A percentile compares a stretch with the other conserved stretches of the same genome.
These are phyloP conservation scores for Fragum whitleyi DNA, from an alignment of 2,888 invertebrate genomes.

Conservation along the genomic window DNA sequence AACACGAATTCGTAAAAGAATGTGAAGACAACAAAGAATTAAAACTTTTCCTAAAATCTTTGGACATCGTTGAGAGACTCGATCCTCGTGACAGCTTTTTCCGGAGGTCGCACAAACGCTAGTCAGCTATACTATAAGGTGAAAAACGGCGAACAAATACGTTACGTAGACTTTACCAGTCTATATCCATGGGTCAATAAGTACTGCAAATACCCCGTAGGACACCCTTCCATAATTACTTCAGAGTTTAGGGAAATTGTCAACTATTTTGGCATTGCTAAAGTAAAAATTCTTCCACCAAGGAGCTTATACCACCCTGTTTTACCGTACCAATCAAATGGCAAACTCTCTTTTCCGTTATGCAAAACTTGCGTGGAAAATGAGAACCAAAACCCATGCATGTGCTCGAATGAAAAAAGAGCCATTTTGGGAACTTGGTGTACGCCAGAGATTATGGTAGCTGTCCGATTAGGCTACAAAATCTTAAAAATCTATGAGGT, in stretches of 20 bases:
- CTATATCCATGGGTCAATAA: no score
- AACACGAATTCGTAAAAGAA: constrained; percentile 35
- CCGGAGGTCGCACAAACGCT: no score
- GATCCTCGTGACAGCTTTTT: constrained; percentile 71
- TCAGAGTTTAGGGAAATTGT: constrained; percentile 54
- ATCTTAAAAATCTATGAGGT: constrained; percentile 79
- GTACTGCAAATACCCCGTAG: no score
- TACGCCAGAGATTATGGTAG: constrained; percentile 80
- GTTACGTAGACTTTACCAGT: constrained; percentile 69
- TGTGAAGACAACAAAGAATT: not conserved
- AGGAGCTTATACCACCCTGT: constrained; percentile 77
- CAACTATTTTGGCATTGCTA: constrained; percentile 71
- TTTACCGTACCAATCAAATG: constrained; percentile 74
- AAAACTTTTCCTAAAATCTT: not conserved
- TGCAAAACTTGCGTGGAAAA: no score
- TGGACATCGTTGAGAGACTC: constrained; percentile 24
- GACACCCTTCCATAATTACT: no score
- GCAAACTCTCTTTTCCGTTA: constrained; percentile 81
- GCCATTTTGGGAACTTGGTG: constrained; percentile 80
- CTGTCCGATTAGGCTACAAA: constrained; percentile 78
- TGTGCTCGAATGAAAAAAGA: constrained; percentile 75
- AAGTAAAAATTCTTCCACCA: constrained; percentile 73
- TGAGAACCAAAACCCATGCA: constrained; percentile 71
- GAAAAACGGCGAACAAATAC: constrained; percentile 52
- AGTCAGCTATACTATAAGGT: constrained; percentile 65